Base-by-base conservation (phyloP, 2,797 vertebrate genomes). In the Morus bassanus region DNA sequence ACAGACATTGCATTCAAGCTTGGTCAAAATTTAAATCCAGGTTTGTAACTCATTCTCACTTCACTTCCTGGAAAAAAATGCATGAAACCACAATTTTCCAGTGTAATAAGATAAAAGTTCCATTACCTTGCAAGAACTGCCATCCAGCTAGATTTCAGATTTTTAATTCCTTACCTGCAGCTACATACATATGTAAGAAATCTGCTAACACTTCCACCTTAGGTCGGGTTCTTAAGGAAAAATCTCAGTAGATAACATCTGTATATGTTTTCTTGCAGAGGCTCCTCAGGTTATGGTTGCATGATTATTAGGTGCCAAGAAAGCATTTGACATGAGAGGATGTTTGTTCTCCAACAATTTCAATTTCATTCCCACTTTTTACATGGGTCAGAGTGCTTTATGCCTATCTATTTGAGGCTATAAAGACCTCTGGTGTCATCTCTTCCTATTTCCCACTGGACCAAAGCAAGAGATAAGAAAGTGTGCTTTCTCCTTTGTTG, bases 251-350 rank as follows among this genome's bases (percentile, higher is more conserved):
- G 48, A 31, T 51, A 85, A 46, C 28, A 79, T n/a, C 88, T n/a
- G 23, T 27, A 50, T 0, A 0, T 33, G 27, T 50, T 79, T 85
- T 75, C 59, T 93, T 80, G n/a, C 48, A 85, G 92, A 95, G 57
- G 33, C 17, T 61, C 19, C 43, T 94, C 59, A 53, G 63, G 78
- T 88, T 88, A 56, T 88, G 63, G 35, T 61, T 54, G 21, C 8
- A 1, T 68, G 72, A 90, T 82, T 28, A 0, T 27, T 41, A 72
- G 81, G 46, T 86, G 53, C 50, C 69, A 73, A 86, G 59, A 75
- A 91, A 95, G n/a, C 31, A 77, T 91, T 60, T 89, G 85, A 86
- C 41, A 31, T 73, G 23, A 91, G 67, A 73, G 88, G 95, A 91
- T 4, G 13, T 41, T 75, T 91, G 10, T 70, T 91, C 88, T 89